Conservation (phyloP, 2,888 invertebrate species). For the Oegoconia quadripuncta region DNA sequence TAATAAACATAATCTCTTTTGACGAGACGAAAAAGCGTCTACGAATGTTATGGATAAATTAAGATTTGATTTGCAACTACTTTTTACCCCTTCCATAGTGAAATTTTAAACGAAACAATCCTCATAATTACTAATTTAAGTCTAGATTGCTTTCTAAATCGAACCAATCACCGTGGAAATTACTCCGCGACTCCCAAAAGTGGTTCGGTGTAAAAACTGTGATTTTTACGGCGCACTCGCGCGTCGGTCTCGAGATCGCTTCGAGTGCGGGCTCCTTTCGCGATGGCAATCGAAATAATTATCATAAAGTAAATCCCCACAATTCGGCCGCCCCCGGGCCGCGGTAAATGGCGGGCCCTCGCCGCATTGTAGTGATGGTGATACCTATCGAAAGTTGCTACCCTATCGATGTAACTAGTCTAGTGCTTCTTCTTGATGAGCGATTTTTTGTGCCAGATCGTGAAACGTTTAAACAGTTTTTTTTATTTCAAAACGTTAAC, state of each 20-base stretch:
- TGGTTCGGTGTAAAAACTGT: slow-evolving; percentile 47
- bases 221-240: slow-evolving; percentile 56
- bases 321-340: slow-evolving; percentile 62
- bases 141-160: slow-evolving; percentile 46
- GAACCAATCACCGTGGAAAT: slow-evolving; percentile 49
- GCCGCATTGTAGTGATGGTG: slow-evolving; percentile 54
- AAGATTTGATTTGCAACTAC: too few species aligned
- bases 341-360: slow-evolving; percentile 60
- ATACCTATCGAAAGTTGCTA: slow-evolving; percentile 37
- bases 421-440: neutral
- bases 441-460: too few species aligned
- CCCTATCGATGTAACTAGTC: slow-evolving; percentile 34
- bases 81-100: too few species aligned
- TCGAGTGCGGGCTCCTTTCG: slow-evolving; percentile 55
- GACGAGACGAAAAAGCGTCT: too few species aligned
- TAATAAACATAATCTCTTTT: too few species aligned
- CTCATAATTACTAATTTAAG: slow-evolving; percentile 38
- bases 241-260: slow-evolving; percentile 47
- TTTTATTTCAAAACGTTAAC: too few species aligned
- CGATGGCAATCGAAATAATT: slow-evolving; percentile 76
- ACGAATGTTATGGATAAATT: too few species aligned
- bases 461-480: too few species aligned
- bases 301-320: slow-evolving; percentile 76
- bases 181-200: slow-evolving; percentile 43
- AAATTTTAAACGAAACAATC: too few species aligned